Conservation (phyloP, 2,113 vertebrate species). For the Ammodytes marinus region DNA sequence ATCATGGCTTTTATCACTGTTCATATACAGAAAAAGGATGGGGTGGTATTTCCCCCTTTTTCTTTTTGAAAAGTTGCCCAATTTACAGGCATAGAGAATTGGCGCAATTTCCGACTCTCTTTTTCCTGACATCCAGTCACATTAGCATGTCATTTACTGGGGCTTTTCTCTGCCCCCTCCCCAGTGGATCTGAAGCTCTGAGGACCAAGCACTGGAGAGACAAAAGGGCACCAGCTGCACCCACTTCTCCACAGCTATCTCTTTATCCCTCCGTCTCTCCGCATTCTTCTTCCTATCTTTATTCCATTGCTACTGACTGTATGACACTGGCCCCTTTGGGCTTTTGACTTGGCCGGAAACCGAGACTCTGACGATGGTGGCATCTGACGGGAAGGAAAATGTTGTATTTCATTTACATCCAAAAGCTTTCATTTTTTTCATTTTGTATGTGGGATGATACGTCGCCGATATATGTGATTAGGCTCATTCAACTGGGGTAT, state of each 20-base stretch:
- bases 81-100: constrained; percentile 78
- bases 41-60: constrained; percentile 73
- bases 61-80: constrained; percentile 73
- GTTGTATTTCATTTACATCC: constrained; percentile 63
- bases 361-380: constrained; percentile 40
- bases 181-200: constrained; percentile 74
- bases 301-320: constrained; percentile 50
- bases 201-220: constrained; percentile 80
- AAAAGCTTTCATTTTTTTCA: constrained; percentile 43
- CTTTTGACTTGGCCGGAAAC: constrained; percentile 63
- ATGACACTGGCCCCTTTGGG: constrained; percentile 55
- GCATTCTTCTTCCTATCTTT: constrained; percentile 49
- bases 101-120: constrained; percentile 84
- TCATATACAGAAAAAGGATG: constrained; percentile 69
- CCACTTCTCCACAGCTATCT: constrained; percentile 79
- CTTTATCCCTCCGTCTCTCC: constrained; percentile 53
- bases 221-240: constrained; percentile 87
- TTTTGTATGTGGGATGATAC: constrained; percentile 53
- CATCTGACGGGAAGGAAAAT: constrained; percentile 55
- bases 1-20: constrained; percentile 82
- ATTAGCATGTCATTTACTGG: constrained; percentile 86
- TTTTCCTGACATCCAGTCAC: constrained; percentile 81
- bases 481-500: constrained; percentile 63
- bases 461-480: constrained; percentile 72
- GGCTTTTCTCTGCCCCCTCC: constrained; percentile 71